Evolutionary conservation across 2,113 vertebrate species (phyloP).

Genomic region (Sciurus niger): DNA sequence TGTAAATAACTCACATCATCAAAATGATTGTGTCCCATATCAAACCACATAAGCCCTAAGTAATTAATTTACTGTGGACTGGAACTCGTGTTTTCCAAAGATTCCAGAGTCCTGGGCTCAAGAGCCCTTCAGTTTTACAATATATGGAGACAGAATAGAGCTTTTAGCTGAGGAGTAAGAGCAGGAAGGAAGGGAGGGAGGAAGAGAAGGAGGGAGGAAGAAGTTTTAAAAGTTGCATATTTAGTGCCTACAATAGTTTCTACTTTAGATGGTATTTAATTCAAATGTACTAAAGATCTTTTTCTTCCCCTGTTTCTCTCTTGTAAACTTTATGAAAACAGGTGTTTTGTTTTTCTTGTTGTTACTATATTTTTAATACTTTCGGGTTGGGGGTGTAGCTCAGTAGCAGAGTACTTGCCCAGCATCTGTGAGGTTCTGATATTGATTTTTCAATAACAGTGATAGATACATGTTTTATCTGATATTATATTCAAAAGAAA

Average conservation of each 20-base stretch:
- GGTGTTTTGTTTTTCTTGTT: too few relatives aligned
- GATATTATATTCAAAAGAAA: neutral
- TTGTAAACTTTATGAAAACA: neutral
- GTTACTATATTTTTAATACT: too few relatives aligned
- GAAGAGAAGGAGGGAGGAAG: neutral
- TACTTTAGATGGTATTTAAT: slow-evolving; percentile 22
- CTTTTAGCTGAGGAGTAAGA: neutral
- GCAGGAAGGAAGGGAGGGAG: too few relatives aligned
- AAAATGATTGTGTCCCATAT: slow-evolving; percentile 46
- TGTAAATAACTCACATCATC: slow-evolving; percentile 46
- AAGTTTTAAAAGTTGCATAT: neutral
- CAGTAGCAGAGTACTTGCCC: too few relatives aligned
- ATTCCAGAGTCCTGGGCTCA: slow-evolving; percentile 52
- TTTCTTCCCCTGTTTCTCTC: neutral
- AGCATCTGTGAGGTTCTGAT: too few relatives aligned
- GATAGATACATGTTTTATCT: neutral
- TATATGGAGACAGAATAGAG: slow-evolving; percentile 38
- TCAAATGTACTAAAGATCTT: neutral
- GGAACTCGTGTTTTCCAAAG: slow-evolving; percentile 46
- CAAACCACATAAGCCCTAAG: slow-evolving; percentile 62
- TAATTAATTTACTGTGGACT: slow-evolving; percentile 67
- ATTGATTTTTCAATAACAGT: neutral
- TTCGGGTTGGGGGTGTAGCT: too few relatives aligned
- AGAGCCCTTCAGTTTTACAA: slow-evolving; percentile 33
- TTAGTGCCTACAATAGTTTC: neutral